Conservation (phyloP, 1,140 invertebrate species). For the Drosophila virilis region DNA sequence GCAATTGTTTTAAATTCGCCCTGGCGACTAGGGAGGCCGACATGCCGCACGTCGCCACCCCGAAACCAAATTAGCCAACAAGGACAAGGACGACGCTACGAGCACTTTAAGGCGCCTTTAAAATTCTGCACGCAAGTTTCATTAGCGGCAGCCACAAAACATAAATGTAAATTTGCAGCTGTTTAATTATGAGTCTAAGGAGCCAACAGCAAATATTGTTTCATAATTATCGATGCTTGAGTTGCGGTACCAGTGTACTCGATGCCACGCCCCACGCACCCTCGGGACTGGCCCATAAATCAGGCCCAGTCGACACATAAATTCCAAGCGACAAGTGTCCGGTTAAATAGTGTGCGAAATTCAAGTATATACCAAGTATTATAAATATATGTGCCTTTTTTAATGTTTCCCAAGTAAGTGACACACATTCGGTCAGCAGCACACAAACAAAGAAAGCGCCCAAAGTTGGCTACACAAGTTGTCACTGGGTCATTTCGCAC, state of each 20-base stretch:
- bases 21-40: neutral
- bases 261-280: constrained; percentile 23
- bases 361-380: constrained; percentile 43
- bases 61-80: constrained; percentile 32
- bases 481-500: constrained; percentile 71
- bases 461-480: constrained; percentile 69
- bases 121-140: constrained; percentile 33
- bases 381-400: constrained; percentile 21
- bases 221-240: constrained; percentile 65
- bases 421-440: constrained; percentile 15
- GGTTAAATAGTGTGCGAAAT: constrained; percentile 46
- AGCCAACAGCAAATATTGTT: constrained; percentile 39
- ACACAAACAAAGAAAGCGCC: constrained; percentile 23
- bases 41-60: neutral
- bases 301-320: constrained; percentile 46
- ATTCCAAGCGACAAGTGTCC: constrained; percentile 62
- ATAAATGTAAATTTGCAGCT: constrained; percentile 33
- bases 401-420: constrained; percentile 1
- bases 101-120: neutral
- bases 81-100: constrained; percentile 14
- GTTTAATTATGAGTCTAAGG: constrained; percentile 44
- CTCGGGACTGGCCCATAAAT: constrained; percentile 52
- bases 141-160: constrained; percentile 35
- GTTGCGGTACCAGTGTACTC: constrained; percentile 1
- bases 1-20: constrained; percentile 34